Conservation (phyloP, 2,113 vertebrate species). For the Melanerpes aurifrons region DNA sequence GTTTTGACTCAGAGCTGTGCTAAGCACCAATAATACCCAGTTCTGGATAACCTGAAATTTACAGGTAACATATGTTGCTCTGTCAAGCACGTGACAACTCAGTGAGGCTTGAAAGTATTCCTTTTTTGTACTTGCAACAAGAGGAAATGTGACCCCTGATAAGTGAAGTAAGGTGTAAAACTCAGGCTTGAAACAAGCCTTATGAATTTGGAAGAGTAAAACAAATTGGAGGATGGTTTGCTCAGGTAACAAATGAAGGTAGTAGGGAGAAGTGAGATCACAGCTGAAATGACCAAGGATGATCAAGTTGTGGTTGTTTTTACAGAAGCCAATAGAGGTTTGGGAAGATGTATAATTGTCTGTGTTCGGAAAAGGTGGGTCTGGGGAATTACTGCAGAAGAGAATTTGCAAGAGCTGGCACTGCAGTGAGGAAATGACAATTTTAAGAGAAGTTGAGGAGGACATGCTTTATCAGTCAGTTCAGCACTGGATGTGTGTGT, state of each 20-base stretch:
- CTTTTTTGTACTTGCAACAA: background rate
- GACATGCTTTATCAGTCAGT: accelerated
- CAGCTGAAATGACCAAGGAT: background rate
- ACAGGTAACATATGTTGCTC: background rate
- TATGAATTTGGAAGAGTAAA: background rate
- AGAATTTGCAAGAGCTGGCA: background rate
- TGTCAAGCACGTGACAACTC: background rate
- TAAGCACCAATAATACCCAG: background rate
- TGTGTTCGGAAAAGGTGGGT: background rate
- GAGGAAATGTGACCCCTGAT: background rate
- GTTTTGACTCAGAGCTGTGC: background rate
- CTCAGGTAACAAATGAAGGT: background rate
- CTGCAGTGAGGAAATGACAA: background rate
- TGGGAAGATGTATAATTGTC: background rate
- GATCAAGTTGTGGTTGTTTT: background rate
- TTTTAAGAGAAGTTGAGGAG: background rate
- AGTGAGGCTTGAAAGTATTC: background rate
- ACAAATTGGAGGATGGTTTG: background rate
- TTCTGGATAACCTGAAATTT: background rate
- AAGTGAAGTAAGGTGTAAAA: background rate
- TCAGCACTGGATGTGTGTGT: background rate
- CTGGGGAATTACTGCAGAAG: background rate
- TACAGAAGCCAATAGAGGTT: background rate
- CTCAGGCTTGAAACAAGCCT: background rate
- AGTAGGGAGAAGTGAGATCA: background rate